Evolutionary conservation across 2,113 vertebrate species (phyloP).

Genomic region (Tor tambroides): DNA sequence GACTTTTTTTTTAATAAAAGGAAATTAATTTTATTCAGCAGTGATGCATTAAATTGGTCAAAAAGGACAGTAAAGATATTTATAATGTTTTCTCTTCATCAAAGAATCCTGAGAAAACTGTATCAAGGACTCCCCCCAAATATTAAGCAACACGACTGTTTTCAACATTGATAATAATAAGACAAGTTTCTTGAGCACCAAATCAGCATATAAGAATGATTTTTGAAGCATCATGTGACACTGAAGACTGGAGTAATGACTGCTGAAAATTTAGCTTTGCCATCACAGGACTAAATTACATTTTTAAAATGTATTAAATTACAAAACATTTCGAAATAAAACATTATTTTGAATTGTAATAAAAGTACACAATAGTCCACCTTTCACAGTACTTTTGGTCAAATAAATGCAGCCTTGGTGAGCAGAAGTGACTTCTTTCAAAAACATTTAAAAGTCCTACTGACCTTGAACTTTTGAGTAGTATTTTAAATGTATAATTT

Average conservation of each 20-base stretch:
- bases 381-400: neutral
- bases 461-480: neutral
- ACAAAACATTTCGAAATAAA: neutral
- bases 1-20: neutral
- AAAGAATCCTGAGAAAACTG: neutral
- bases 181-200: neutral
- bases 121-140: neutral
- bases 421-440: neutral
- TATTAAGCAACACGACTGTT: neutral
- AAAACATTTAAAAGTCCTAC: neutral
- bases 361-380: neutral
- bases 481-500: neutral
- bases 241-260: neutral
- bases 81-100: neutral
- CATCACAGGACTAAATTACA: neutral
- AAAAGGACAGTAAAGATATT: neutral
- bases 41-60: neutral
- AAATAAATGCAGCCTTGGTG: neutral
- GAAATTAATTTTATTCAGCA: neutral
- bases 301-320: neutral
- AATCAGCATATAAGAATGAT: neutral
- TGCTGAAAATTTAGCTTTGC: neutral
- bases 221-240: neutral
- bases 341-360: neutral
- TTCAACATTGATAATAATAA: neutral